A percentile compares a stretch with the other conserved stretches of the same genome.
These are phyloP conservation scores for Chiloscyllium punctatum DNA, from an alignment of 2,797 vertebrate genomes.

Conservation along the genomic window DNA sequence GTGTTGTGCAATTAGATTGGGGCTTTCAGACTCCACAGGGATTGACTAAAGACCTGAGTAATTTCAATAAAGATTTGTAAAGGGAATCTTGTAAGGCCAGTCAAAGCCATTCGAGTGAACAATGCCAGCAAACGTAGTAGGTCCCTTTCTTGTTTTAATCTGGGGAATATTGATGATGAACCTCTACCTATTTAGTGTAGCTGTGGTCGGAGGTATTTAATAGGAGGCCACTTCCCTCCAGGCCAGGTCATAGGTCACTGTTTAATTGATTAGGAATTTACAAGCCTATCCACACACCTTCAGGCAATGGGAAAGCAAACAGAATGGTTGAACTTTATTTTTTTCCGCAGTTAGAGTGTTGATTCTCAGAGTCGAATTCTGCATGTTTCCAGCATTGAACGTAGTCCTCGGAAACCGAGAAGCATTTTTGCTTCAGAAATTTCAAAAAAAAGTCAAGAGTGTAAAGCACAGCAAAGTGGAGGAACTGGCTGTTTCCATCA, in stretches of 20 bases:
- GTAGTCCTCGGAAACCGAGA: background rate
- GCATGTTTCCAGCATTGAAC: background rate
- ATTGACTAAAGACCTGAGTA: constrained; percentile 61
- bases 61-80: constrained; percentile 61
- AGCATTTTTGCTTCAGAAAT: background rate
- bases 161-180: constrained; percentile 62
- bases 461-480: background rate
- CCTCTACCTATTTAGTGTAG: constrained; percentile 52
- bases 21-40: constrained; percentile 63
- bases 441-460: background rate
- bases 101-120: constrained; percentile 55
- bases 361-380: constrained; percentile 40
- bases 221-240: constrained; percentile 46
- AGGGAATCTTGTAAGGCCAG: constrained; percentile 59
- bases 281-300: constrained; percentile 53
- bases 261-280: constrained; percentile 73
- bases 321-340: background rate
- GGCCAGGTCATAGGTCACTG: constrained; percentile 54
- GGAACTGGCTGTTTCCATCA: background rate
- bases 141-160: constrained; percentile 53
- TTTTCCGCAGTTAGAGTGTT: constrained; percentile 42
- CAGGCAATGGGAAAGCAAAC: constrained; percentile 54
- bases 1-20: constrained; percentile 71
- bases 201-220: constrained; percentile 55
- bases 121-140: constrained; percentile 57